phyloP scores from a whole-genome alignment of 2,797 vertebrate genomes.

The Poeciliopsis turneri region DNA sequence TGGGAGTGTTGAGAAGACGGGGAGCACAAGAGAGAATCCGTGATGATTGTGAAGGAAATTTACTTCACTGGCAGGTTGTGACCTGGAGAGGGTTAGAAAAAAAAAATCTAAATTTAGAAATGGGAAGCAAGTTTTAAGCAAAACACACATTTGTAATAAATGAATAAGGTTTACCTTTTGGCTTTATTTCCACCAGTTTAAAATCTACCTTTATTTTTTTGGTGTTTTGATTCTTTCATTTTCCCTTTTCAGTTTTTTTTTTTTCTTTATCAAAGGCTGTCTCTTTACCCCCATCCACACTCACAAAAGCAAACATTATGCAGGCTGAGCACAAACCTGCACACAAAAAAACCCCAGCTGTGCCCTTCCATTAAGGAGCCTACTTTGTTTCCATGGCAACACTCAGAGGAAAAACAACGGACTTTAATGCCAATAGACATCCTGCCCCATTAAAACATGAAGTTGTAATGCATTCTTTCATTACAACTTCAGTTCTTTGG shows the following conservation, averaged over 20 bases:
- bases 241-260: conserved; percentile 17
- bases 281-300: conserved; percentile 18
- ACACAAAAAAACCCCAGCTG: conserved; percentile 26
- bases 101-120: conserved; percentile 20
- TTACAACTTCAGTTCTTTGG: conserved; percentile 46
- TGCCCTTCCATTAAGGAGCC: conserved; percentile 47
- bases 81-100: conserved; percentile 71
- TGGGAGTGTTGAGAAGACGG: conserved; percentile 66
- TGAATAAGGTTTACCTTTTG: conserved; percentile 17
- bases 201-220: conserved; percentile 26
- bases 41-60: conserved; percentile 48
- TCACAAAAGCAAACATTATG: conserved; percentile 19
- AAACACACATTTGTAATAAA: conserved; percentile 15
- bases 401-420: conserved; percentile 67
- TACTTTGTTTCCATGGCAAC: conserved; percentile 81
- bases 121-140: not conserved
- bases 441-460: conserved; percentile 39
- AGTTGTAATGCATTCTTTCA: conserved; percentile 51
- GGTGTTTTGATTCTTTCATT: conserved; percentile 32
- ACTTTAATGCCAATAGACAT: conserved; percentile 51
- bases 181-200: conserved; percentile 26
- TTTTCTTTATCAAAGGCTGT: conserved; percentile 36
- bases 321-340: conserved; percentile 16
- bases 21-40: conserved; percentile 64
- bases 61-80: conserved; percentile 75